Evolutionary conservation across 2,888 invertebrate species (phyloP), one percentile per base, ranked within the genome.

Genomic region (Chrysolina oricalcia): DNA sequence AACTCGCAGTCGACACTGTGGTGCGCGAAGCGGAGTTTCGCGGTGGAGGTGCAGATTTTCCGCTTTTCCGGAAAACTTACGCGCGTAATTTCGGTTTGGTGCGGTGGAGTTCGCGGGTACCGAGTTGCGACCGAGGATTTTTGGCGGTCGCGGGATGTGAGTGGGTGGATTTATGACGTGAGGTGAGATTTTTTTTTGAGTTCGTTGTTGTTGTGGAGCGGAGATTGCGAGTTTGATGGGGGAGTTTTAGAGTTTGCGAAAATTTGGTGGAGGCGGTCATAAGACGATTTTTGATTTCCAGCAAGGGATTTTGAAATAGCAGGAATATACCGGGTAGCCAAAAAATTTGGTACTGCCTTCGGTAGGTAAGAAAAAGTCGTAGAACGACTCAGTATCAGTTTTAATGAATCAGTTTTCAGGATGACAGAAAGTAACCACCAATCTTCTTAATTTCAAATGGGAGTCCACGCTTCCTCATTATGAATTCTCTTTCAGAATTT

Each of bases 1-100:
- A 83, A 79, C 80, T 80, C 78, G 80, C 80, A 81, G 79, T 83
- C 80, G 73, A 75, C 78, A 73, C 76, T 74, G 79, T 74, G 78
- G 63, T 72, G 79, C 77, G 79, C 70, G 73, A 56, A 50, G 72
- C 63, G 46, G n/a, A 73, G 73, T 71, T 76, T 72, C 74, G 70
- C 56, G 66, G 53, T 56, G 70, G 48, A 66, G 71, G 43, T 70
- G 50, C 71, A 69, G 62, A 40, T 70, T 76, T 71, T 19, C 62
- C 59, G 62, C 46, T 70, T 76, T 71, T 19, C 62, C 59, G 11
- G 8, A 35, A 27, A 27, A 13, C 17, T 59, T 59, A 13, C 59
- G 68, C 40, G 68, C 41, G 53, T 40, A 53, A 35, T 53, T 50
- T 68, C 46, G 19, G 53, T 40, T 35, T 41, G 40, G 53, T 68